Evolutionary conservation across 2,113 vertebrate species (phyloP).

Genomic region (Nothocercus julius): DNA sequence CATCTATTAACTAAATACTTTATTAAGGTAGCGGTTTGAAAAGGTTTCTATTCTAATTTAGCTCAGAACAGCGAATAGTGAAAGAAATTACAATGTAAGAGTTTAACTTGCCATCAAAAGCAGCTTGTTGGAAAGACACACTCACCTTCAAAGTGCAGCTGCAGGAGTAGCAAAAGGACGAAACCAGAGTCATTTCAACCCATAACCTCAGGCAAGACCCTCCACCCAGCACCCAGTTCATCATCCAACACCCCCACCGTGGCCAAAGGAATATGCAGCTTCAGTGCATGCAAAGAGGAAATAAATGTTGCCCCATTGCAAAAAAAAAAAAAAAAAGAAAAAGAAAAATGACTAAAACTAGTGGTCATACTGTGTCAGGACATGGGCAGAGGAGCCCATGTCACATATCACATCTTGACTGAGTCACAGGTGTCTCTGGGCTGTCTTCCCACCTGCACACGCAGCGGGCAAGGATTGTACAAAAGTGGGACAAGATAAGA

Average conservation of each 20-base stretch:
- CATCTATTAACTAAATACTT: constrained; percentile 67
- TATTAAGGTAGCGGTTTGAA: constrained; percentile 53
- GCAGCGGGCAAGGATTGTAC: background rate
- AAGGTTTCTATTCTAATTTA: constrained; percentile 26
- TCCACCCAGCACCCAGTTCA: background rate
- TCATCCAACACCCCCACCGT: background rate
- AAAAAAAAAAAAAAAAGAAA: too few species aligned
- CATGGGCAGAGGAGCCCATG: background rate
- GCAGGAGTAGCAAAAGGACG: background rate
- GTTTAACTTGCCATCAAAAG: constrained; percentile 24
- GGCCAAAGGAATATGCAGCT: too few species aligned
- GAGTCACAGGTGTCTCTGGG: rapidly evolving
- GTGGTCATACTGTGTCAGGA: background rate
- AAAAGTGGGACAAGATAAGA: background rate
- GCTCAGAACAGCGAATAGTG: constrained; percentile 13
- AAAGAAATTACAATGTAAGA: background rate
- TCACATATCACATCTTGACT: rapidly evolving
- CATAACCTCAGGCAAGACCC: background rate
- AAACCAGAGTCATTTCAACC: background rate
- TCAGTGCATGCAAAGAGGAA: background rate
- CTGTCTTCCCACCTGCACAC: background rate
- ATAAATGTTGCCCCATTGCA: background rate
- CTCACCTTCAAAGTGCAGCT: background rate
- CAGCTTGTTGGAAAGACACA: background rate
- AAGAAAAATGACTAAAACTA: background rate